phyloP scores from a whole-genome alignment of 2,113 vertebrate genomes.

The Carassius auratus region DNA sequence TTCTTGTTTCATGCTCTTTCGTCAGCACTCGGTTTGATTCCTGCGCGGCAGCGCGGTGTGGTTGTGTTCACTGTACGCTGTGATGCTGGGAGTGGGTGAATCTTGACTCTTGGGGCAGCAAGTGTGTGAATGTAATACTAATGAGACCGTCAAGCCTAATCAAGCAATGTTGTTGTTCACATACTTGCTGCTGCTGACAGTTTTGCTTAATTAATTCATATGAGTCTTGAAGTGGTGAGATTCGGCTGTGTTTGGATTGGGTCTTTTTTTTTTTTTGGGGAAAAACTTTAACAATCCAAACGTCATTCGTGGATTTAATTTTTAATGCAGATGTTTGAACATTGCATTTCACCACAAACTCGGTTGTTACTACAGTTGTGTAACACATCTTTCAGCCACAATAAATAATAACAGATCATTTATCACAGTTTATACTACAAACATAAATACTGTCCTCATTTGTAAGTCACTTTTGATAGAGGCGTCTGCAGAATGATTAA shows the following conservation, averaged over 20 bases:
- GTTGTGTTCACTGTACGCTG: conserved; percentile 25
- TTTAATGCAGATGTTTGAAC: not conserved
- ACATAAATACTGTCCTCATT: not conserved
- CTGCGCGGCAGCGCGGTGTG: not conserved
- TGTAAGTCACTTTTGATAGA: too few species aligned
- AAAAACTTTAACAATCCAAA: not conserved
- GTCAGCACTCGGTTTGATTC: not conserved
- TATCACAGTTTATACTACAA: not conserved
- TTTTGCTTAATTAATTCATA: conserved; percentile 1
- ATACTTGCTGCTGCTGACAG: conserved; percentile 6
- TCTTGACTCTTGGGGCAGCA: conserved; percentile 34
- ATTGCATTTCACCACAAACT: not conserved
- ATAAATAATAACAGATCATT: not conserved
- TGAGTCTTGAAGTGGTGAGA: not conserved
- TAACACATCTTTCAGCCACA: not conserved
- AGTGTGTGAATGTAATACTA: conserved; percentile 42
- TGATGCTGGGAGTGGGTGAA: conserved; percentile 40
- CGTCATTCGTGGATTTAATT: not conserved
- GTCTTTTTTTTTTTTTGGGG: not conserved
- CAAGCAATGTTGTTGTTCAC: not conserved
- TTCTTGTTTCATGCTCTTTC: not conserved
- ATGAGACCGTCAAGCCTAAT: conserved; percentile 27
- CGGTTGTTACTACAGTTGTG: not conserved
- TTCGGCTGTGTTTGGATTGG: conserved; percentile 14
- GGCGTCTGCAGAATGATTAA: too few species aligned